Conservation (phyloP, 2,888 invertebrate species). For the Pachycephus smyrnensis region DNA sequence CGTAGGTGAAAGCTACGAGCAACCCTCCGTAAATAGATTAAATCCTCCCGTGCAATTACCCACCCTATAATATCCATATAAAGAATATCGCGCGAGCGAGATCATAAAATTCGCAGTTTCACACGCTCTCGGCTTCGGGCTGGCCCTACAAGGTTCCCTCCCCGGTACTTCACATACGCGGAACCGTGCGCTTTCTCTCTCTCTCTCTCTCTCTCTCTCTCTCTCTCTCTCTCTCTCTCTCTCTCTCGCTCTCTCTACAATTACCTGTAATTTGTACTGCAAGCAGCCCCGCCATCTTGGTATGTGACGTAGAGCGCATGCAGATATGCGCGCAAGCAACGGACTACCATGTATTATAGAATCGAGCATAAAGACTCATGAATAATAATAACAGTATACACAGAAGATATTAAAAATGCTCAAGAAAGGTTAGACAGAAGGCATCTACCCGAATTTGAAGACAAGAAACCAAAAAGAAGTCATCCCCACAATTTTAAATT, state of each 20-base stretch:
- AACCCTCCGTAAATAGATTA: too few relatives aligned
- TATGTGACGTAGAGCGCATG: conserved; percentile 34
- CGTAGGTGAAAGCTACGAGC: too few relatives aligned
- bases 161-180: not conserved
- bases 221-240: conserved; percentile 10
- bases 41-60: conserved; percentile 28
- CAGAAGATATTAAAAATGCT: too few relatives aligned
- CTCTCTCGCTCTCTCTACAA: conserved; percentile 37
- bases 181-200: conserved; percentile 15
- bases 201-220: not conserved
- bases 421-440: too few relatives aligned
- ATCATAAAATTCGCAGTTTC: conserved; percentile 59
- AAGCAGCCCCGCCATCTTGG: conserved; percentile 46
- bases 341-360: conserved; percentile 9
- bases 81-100: conserved; percentile 47
- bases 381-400: too few relatives aligned
- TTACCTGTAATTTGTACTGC: conserved; percentile 55
- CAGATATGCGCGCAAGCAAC: conserved; percentile 26
- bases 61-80: conserved; percentile 35
- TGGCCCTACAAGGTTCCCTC: conserved; percentile 18
- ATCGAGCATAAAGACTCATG: not conserved
- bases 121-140: conserved; percentile 47
- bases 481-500: too few relatives aligned
- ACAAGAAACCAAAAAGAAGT: too few relatives aligned
- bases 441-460: too few relatives aligned